Evolutionary conservation across 2,113 vertebrate species (phyloP).

Genomic region (Limanda limanda): DNA sequence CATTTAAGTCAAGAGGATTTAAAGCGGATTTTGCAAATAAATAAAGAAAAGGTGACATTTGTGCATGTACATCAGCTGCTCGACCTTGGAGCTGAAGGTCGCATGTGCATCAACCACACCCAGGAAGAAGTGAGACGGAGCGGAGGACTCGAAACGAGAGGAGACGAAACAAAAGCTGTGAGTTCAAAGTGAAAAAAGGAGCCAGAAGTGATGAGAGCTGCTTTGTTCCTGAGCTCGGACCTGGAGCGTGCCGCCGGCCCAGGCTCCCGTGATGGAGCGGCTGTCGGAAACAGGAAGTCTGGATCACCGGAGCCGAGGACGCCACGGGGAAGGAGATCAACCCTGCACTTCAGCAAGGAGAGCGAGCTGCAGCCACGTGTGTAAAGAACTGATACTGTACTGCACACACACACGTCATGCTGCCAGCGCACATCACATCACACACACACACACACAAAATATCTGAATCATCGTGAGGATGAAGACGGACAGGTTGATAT

Average conservation of each 20-base stretch:
- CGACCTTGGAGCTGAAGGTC: constrained; percentile 8
- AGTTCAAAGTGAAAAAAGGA: too few species aligned
- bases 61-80: neutral
- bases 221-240: constrained; percentile 48
- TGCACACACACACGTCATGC: too few species aligned
- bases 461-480: too few species aligned
- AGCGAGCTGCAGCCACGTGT: too few species aligned
- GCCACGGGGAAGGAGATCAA: neutral
- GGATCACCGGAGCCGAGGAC: neutral
- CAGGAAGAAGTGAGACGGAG: neutral
- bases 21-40: too few species aligned
- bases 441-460: too few species aligned
- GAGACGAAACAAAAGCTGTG: neutral
- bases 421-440: too few species aligned
- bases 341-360: neutral
- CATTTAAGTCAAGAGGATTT: too few species aligned
- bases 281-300: constrained; percentile 3
- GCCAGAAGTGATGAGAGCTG: neutral
- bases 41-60: too few species aligned
- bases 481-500: too few species aligned
- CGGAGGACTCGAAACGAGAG: neutral
- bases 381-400: too few species aligned
- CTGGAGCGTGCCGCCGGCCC: constrained; percentile 41
- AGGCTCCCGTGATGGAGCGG: constrained; percentile 43
- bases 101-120: constrained; percentile 2